Evolutionary conservation across 2,113 vertebrate genomes (phyloP).

Genomic region (Polypterus bichir): DNA sequence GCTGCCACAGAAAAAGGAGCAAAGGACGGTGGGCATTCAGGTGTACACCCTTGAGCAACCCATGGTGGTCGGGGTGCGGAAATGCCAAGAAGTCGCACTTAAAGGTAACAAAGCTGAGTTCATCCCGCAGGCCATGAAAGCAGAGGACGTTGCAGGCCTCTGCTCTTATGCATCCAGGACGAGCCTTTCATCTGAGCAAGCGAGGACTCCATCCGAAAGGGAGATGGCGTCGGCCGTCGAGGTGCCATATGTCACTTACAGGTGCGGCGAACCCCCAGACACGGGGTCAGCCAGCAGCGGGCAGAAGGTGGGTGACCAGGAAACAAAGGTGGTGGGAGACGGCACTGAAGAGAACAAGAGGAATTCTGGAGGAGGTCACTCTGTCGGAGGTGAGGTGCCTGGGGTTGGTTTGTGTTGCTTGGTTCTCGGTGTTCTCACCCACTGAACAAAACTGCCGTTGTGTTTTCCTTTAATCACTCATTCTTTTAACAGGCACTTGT

Average conservation of each 20-base stretch:
- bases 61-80: constrained; percentile 43
- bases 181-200: constrained; percentile 17
- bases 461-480: no score
- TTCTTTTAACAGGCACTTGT: no score
- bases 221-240: constrained; percentile 27
- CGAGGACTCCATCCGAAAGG: constrained; percentile 27
- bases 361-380: no score
- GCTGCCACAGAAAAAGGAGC: constrained; percentile 35
- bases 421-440: no score
- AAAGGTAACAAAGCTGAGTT: not conserved
- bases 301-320: constrained; percentile 12
- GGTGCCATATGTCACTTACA: no score
- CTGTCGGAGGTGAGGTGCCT: no score
- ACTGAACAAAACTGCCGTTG: no score
- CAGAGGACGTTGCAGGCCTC: no score
- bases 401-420: no score
- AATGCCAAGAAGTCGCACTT: constrained; percentile 30
- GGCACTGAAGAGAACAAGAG: constrained; percentile 23
- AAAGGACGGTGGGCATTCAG: constrained; percentile 59
- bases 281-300: constrained; percentile 32
- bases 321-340: constrained; percentile 28
- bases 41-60: constrained; percentile 58
- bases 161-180: constrained; percentile 8
- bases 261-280: no score
- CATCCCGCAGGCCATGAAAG: not conserved